A percentile compares a stretch with the other conserved stretches of the same genome.
These are phyloP conservation scores for Thamnophis sirtalis DNA, from an alignment of 2,113 vertebrate genomes.

Conservation along the genomic window DNA sequence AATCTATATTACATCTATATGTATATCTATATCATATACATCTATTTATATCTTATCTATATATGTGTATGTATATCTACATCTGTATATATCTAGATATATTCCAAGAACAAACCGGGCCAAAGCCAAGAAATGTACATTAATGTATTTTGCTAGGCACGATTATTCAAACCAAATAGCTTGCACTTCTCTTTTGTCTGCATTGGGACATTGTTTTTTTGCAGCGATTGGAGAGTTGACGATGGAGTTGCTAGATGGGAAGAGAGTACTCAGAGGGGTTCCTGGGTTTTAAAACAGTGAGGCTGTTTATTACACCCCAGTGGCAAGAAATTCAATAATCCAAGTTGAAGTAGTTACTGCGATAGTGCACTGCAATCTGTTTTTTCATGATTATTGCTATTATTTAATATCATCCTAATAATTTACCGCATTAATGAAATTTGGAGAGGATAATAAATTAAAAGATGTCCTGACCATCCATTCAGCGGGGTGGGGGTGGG, in stretches of 20 bases:
- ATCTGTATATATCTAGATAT: neutral
- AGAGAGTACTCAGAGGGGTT: slow-evolving; percentile 16
- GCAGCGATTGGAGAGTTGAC: neutral
- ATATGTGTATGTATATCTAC: neutral
- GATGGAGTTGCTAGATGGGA: neutral
- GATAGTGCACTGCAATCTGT: slow-evolving; percentile 18
- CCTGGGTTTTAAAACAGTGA: slow-evolving; percentile 3
- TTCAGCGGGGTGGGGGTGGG: neutral
- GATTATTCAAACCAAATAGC: neutral
- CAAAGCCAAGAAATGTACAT: neutral
- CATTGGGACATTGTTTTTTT: neutral
- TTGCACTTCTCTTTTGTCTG: neutral
- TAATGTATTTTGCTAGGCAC: neutral
- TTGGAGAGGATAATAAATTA: slow-evolving; percentile 45
- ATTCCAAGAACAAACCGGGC: neutral
- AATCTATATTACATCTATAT: too few relatives aligned
- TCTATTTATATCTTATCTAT: too few relatives aligned
- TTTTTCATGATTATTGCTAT: slow-evolving; percentile 15
- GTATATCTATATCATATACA: too few relatives aligned
- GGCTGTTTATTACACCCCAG: slow-evolving; percentile 19
- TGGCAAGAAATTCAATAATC: slow-evolving; percentile 14
- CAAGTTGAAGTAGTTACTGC: slow-evolving; percentile 5
- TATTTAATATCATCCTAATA: slow-evolving; percentile 18
- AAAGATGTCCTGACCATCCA: slow-evolving; percentile 30
- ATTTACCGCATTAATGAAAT: slow-evolving; percentile 36